These are phyloP conservation scores for Bradysia coprophila DNA, from an alignment of 1,140 invertebrate genomes.

Conservation along the genomic window DNA sequence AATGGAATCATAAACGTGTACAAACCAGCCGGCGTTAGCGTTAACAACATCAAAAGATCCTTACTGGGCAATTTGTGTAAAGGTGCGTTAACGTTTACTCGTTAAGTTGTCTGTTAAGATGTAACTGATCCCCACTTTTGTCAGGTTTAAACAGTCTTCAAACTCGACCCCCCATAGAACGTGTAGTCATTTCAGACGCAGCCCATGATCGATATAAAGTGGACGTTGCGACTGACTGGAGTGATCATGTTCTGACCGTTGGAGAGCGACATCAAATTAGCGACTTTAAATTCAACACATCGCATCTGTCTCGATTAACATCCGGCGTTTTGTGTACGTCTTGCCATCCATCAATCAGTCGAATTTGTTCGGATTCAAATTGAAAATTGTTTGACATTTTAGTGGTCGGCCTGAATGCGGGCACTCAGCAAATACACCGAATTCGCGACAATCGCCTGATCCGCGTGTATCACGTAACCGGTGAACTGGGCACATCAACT, in stretches of 20 bases:
- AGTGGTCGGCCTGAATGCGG: slow-evolving; percentile 55
- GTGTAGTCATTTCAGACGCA: too few species aligned
- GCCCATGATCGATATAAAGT: too few species aligned
- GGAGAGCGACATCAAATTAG: slow-evolving; percentile 49
- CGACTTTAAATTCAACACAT: slow-evolving; percentile 40
- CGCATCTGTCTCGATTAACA: slow-evolving; percentile 33
- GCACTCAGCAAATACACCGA: slow-evolving; percentile 29
- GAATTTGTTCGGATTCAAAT: too few species aligned
- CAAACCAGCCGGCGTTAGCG: slow-evolving; percentile 45
- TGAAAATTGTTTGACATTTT: too few species aligned
- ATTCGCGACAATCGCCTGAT: slow-evolving; percentile 35
- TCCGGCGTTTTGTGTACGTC: slow-evolving; percentile 60
- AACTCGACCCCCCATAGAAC: too few species aligned
- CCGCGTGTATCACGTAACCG: slow-evolving; percentile 55
- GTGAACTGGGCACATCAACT: slow-evolving; percentile 59
- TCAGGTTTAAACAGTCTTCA: too few species aligned
- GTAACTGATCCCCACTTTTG: too few species aligned
- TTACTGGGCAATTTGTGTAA: slow-evolving; percentile 41
- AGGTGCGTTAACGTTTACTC: too few species aligned
- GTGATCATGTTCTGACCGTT: slow-evolving; percentile 47
- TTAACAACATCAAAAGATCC: slow-evolving; percentile 29
- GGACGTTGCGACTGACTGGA: slow-evolving; percentile 40
- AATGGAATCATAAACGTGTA: slow-evolving; percentile 68
- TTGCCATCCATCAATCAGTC: too few species aligned
- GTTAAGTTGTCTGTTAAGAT: too few species aligned